Evolutionary conservation across 2,797 vertebrate species (phyloP).

Genomic region (Australoheros facetus): DNA sequence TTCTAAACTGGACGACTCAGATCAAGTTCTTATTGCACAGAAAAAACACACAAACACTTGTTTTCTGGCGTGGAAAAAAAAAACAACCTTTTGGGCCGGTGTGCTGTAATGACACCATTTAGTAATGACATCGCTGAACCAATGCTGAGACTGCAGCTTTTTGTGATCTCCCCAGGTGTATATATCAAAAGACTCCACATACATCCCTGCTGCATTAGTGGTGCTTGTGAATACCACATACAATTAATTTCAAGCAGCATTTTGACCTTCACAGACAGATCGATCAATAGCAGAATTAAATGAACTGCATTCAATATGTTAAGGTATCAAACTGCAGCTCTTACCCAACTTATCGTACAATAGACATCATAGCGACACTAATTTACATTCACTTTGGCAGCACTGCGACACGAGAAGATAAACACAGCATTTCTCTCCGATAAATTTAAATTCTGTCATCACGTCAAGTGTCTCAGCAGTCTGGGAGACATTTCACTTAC

Average conservation of each 20-base stretch:
- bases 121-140: not conserved
- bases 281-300: not conserved
- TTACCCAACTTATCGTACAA: not conserved
- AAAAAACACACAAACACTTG: too few species aligned
- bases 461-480: not conserved
- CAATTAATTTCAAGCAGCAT: not conserved
- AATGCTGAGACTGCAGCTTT: accelerated
- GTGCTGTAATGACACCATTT: not conserved
- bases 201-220: accelerated
- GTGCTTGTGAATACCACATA: not conserved
- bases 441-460: not conserved
- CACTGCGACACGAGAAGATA: not conserved
- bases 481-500: not conserved
- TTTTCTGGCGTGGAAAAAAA: too few species aligned
- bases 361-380: not conserved
- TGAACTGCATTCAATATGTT: not conserved
- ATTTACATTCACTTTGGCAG: not conserved
- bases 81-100: not conserved
- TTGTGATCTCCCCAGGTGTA: not conserved
- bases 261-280: not conserved
- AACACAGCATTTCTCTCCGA: accelerated
- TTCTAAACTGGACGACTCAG: not conserved
- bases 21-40: too few species aligned
- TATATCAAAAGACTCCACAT: not conserved
- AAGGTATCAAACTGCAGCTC: not conserved